Base-by-base conservation (phyloP, 2,113 vertebrate species). In the Zingel zingel region DNA sequence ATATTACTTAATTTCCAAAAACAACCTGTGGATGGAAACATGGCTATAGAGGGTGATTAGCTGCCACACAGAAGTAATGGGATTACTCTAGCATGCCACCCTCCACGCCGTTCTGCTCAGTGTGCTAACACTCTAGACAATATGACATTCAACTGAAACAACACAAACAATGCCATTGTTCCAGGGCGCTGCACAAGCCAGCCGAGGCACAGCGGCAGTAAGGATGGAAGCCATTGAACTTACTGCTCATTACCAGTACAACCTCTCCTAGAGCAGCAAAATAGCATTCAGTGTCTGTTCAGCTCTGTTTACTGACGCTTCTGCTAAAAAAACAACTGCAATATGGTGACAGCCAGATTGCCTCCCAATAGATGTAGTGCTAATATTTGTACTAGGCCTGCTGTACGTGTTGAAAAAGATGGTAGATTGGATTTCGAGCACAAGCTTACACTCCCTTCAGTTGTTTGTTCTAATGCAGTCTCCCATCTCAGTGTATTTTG, bases 341-440 rank as follows among this genome's bases (percentile, higher is more conserved):
- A 88, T 88, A 91, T 89, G 90, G 86, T 69, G 88, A 82, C 72
- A 78, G 85, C 87, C 92, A 93, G 92, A 93, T 91, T 92, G 91
- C 61, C 67, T 92, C 89, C 84, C 91, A 90, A 78, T 83, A 85
- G 92, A 88, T 64, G 81, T 81, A 75, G 86, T 43, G 83, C 86
- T 93, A 93, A 93, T 94, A 93, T 94, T 94, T 93, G 89, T 88
- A 59, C 89, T 86, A 68, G 83, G 78, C 84, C 83, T 79, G 81
- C 88, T 85, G 88, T 88, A 91, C 77, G 91, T 92, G 91, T 87
- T 75, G 73, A 71, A 88, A 89, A 91, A 85, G 88, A 88, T 83
- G 89, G 56, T 67, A 61, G 90, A 84, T 88, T 91, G 91, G 88
- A 93, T 92, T 93, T 82, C 0, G 62, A 77, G 86, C 77, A 51